Evolutionary conservation across 2,797 vertebrate species (phyloP).

Genomic region (Lateolabrax maculatus): DNA sequence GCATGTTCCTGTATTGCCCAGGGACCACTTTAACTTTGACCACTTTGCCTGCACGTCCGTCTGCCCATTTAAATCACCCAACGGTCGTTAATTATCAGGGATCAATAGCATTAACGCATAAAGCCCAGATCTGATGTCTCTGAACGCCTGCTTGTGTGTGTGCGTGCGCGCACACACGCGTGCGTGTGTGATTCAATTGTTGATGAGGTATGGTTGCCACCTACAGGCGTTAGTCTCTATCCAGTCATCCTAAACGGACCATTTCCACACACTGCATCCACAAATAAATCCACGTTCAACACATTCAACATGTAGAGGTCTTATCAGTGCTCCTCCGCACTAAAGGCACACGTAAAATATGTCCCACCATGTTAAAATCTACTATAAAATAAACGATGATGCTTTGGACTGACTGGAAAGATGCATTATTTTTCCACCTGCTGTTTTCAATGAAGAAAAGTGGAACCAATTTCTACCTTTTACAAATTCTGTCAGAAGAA

Average conservation of each 20-base stretch:
- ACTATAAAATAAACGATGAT: not conserved
- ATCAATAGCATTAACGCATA: slow-evolving; percentile 78
- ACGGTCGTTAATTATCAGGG: slow-evolving; percentile 77
- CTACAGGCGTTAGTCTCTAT: slow-evolving; percentile 81
- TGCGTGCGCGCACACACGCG: not conserved
- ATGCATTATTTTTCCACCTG: not conserved
- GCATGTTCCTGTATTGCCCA: slow-evolving; percentile 51
- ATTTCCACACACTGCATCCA: slow-evolving; percentile 53
- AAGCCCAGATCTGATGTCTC: slow-evolving; percentile 55
- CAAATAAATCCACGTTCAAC: slow-evolving; percentile 46
- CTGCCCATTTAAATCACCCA: slow-evolving; percentile 66
- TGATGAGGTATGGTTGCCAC: slow-evolving; percentile 87
- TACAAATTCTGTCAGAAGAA: not conserved
- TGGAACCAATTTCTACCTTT: not conserved
- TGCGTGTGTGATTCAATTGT: slow-evolving; percentile 51
- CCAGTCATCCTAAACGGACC: slow-evolving; percentile 62
- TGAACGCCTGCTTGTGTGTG: slow-evolving; percentile 19
- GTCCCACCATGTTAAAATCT: not conserved
- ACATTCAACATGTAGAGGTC: slow-evolving; percentile 40
- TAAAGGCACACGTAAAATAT: not conserved
- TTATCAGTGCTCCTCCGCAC: slow-evolving; percentile 13
- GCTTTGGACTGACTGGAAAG: not conserved
- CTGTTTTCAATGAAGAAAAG: not conserved
- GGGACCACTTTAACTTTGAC: slow-evolving; percentile 78
- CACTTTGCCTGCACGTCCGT: slow-evolving; percentile 66